These are phyloP conservation scores for Stichopus horrens DNA, from an alignment of 53 echinoderm and acorn worm species.

Conservation along the genomic window DNA sequence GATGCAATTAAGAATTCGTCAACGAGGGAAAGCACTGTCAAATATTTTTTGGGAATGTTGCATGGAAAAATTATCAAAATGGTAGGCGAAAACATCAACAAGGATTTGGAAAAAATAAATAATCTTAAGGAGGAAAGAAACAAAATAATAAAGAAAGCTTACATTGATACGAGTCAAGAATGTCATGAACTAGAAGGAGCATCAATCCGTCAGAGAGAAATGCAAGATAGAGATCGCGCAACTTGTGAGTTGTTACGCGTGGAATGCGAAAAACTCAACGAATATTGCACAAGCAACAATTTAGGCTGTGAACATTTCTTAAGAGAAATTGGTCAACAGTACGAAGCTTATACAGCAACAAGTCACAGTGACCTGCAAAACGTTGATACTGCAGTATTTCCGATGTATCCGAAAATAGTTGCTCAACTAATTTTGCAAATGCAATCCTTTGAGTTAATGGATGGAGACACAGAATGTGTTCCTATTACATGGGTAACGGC, in stretches of 20 bases:
- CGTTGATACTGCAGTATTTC: not conserved
- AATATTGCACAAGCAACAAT: not conserved
- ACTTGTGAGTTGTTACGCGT: not conserved
- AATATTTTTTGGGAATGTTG: not conserved
- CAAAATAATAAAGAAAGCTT: not conserved
- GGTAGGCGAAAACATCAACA: not conserved
- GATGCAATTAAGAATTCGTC: not conserved
- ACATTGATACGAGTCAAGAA: not conserved
- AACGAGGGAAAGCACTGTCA: not conserved
- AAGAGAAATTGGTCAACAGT: not conserved
- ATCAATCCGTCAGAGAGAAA: not conserved
- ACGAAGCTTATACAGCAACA: not conserved
- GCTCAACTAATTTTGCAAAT: not conserved
- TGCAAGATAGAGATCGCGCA: not conserved
- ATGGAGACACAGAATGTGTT: slow-evolving; percentile 16
- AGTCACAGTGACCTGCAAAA: not conserved
- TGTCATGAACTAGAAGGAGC: not conserved
- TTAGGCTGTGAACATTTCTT: slow-evolving; percentile 22
- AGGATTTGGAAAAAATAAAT: not conserved
- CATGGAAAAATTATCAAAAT: not conserved
- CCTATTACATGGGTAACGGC: not conserved
- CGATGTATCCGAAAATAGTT: not conserved
- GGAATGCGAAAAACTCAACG: not conserved
- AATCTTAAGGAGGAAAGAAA: not conserved
- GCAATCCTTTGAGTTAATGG: not conserved